phyloP scores from a whole-genome alignment of 2,888 invertebrate species.

The Clunio marinus region DNA sequence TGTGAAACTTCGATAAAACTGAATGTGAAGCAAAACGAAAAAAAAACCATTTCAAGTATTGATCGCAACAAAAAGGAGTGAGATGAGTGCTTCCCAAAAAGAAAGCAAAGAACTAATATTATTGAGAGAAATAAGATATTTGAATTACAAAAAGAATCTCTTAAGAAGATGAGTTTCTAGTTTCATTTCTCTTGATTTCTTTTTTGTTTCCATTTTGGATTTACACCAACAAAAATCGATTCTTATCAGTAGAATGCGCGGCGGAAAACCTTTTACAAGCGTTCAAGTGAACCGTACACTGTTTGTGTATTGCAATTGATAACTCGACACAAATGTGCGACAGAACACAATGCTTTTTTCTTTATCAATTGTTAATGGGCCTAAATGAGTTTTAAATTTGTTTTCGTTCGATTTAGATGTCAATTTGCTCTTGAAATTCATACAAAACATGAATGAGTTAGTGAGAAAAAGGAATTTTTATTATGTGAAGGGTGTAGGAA shows the following conservation, averaged over 20 bases:
- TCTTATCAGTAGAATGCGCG: background rate
- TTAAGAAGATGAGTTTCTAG: too few species aligned
- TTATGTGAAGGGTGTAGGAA: background rate
- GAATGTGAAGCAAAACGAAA: background rate
- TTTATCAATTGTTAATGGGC: constrained; percentile 2
- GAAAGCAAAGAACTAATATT: background rate
- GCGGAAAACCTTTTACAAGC: background rate
- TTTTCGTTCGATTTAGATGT: background rate
- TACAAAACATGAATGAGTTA: background rate
- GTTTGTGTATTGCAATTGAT: constrained; percentile 10
- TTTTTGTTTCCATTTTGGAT: background rate
- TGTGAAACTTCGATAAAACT: background rate
- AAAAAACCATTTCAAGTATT: constrained; percentile 25
- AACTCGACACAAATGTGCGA: too few species aligned
- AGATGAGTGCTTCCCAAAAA: too few species aligned
- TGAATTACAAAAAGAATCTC: background rate
- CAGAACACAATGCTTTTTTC: too few species aligned
- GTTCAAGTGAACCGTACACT: background rate
- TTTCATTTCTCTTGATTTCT: background rate
- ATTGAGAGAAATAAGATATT: background rate
- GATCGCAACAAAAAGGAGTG: constrained; percentile 17
- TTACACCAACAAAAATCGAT: background rate
- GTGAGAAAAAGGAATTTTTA: background rate
- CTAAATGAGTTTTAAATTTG: background rate
- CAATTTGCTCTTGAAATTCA: background rate